Base-by-base conservation (phyloP, 2,888 invertebrate genomes). In the Anoplius nigerrimus region DNA sequence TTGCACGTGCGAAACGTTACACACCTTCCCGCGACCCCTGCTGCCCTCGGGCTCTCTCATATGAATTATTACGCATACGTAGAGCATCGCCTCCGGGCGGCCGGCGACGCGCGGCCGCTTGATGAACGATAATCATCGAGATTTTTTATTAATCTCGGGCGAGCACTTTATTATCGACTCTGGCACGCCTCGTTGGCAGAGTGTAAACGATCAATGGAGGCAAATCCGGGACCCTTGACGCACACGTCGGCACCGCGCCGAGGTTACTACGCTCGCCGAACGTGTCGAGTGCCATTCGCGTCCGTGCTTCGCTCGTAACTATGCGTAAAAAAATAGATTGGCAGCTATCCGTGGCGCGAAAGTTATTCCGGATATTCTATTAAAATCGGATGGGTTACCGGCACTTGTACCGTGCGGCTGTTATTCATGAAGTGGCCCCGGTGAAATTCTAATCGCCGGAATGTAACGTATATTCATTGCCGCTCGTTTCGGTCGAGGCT, bases 191-290 rank as follows among this genome's bases (percentile, higher is more conserved):
- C 46, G 48, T 45, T 43, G 58, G 51, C 51, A 56, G n/a, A 64
- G 62, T 64, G 22, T 24, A 5, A 56, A 42, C 42, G 34, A 52
- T 59, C 59, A 24, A 55, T 46, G 34, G 20, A 4, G 0, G 15
- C 20, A 62, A 67, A 67, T 48, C 42, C 24, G 55, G 42, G n/a
- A 52, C 59, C 18, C 51, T 70, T 27, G 43, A 56, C 59, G 48
- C 48, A 56, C 20, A 3, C 27, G 22, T 24, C 8, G 24, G n/a
- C 13, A 27, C 42, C n/a, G 51, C 20, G 18, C 16, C n/a, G n/a
- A n/a, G n/a, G n/a, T n/a, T 34, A 34, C 27, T 16, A 55, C 20
- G 22, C 27, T 18, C 27, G 34, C 34, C 54, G 18, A 18, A 55
- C 55, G 55, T n/a, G n/a, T 55, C 55, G 27, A 18, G 4, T 34